Evolutionary conservation across 2,888 invertebrate species (phyloP).

Genomic region (Hedya salicella): DNA sequence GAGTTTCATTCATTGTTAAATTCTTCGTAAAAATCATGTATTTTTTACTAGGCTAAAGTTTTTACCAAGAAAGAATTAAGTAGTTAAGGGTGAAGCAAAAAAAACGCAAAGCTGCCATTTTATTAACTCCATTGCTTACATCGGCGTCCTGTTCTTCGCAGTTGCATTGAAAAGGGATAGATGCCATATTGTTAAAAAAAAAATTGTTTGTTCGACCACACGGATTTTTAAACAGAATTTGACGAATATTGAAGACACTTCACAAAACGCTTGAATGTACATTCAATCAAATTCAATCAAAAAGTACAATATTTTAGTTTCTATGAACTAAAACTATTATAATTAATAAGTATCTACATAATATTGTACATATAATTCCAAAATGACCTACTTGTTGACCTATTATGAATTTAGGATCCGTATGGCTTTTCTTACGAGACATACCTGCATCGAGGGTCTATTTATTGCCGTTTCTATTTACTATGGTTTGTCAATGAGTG

Average conservation of each 20-base stretch:
- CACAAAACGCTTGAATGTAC: no score
- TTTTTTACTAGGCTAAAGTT: constrained; percentile 14
- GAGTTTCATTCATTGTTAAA: neutral
- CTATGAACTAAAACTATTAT: no score
- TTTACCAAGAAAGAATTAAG: constrained; percentile 12
- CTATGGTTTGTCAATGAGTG: no score
- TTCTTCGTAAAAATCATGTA: neutral
- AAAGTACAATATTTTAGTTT: no score
- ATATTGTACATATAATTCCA: no score
- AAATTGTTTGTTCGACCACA: neutral
- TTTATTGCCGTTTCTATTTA: no score
- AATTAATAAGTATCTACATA: no score
- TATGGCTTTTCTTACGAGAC: no score
- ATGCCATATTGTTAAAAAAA: neutral
- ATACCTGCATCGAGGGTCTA: no score
- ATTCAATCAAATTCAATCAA: no score
- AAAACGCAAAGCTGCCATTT: constrained; percentile 23
- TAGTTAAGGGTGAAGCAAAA: neutral
- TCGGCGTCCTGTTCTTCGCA: constrained; percentile 14
- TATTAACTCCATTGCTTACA: constrained; percentile 1
- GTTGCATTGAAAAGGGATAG: neutral
- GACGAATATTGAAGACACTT: neutral
- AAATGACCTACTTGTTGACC: no score
- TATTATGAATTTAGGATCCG: no score
- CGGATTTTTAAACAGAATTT: neutral